Conservation (phyloP, 1,140 invertebrate species). For the Archegozetes longisetosus region DNA sequence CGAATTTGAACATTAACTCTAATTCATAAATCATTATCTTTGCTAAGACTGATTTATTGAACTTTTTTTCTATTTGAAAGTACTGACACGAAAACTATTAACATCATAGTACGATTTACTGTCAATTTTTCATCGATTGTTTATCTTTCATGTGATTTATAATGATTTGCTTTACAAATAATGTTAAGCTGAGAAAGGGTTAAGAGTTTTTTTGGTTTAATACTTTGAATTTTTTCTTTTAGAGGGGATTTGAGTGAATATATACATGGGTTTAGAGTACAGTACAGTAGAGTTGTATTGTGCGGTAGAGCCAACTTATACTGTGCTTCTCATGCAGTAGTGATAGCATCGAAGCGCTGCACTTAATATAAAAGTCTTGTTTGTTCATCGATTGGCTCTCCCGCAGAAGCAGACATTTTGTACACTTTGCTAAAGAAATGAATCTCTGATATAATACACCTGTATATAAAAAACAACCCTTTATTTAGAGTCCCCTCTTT, state of each 20-base stretch:
- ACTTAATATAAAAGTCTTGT: not conserved
- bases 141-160: no score
- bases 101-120: no score
- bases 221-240: no score
- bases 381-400: not conserved
- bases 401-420: not conserved
- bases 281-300: not conserved
- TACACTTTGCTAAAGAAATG: not conserved
- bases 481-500: not conserved
- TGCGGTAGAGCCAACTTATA: not conserved
- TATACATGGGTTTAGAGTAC: not conserved
- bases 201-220: no score
- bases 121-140: no score
- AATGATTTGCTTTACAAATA: no score
- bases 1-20: no score
- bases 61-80: no score
- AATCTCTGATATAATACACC: not conserved
- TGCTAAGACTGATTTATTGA: no score
- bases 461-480: not conserved
- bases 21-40: no score
- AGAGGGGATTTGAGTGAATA: not conserved
- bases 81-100: no score
- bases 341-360: not conserved
- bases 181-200: no score
- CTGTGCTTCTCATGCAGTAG: not conserved